phyloP scores from a whole-genome alignment of 2,113 vertebrate species.

The Indicator indicator region DNA sequence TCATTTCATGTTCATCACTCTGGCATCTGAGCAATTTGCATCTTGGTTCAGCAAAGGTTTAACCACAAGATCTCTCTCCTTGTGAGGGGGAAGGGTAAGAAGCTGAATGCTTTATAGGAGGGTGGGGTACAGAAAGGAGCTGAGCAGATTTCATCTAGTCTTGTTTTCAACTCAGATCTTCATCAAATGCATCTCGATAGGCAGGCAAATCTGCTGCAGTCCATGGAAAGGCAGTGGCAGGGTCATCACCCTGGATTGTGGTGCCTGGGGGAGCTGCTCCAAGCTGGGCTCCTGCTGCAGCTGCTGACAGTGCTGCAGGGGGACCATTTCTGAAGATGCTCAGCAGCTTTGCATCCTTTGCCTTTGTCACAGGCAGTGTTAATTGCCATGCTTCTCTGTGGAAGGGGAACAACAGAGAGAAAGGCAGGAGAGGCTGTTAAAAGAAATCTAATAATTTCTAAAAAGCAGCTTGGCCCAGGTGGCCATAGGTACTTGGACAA shows the following conservation, averaged over 20 bases:
- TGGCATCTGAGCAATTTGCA: neutral
- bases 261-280: rapidly evolving
- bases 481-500: neutral
- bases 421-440: neutral
- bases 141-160: neutral
- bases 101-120: neutral
- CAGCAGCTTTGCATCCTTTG: neutral
- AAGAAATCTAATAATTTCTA: neutral
- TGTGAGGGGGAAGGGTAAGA: neutral
- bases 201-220: neutral
- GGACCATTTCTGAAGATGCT: neutral
- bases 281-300: neutral
- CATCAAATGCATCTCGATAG: neutral
- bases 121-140: neutral
- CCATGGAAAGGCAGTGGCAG: neutral
- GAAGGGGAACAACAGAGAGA: neutral
- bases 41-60: neutral
- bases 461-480: slow-evolving; percentile 18
- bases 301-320: neutral
- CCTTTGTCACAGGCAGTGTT: neutral
- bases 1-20: neutral
- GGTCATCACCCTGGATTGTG: rapidly evolving
- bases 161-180: neutral
- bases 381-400: neutral
- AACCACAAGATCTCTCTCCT: neutral